Conservation (phyloP, 1,140 invertebrate genomes). For the silkworm (Bombyx mori) region ASM3026992v2 NC_085110.1:4982501-4983000, state of each 20-base stretch:
- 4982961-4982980: no score
- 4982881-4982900: no score
- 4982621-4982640: slow-evolving; percentile 61
- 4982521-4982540: slow-evolving; percentile 30
- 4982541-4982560: slow-evolving; percentile 50
- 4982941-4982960: no score
- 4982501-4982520: slow-evolving; percentile 42
- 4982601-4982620: slow-evolving; percentile 22
- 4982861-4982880: no score
- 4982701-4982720: slow-evolving; percentile 42
- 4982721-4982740: slow-evolving; percentile 47
- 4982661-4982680: slow-evolving; percentile 59
- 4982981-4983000: no score
- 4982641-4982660: slow-evolving; percentile 70
- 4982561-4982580: slow-evolving; percentile 36
- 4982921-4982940: no score
- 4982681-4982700: slow-evolving; percentile 39
- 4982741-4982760: slow-evolving; percentile 4
- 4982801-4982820: no score
- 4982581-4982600: slow-evolving; percentile 61
- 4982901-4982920: no score
- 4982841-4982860: no score
- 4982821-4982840: no score
- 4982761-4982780: no score
- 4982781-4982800: no score